phyloP scores from a whole-genome alignment of 2,113 vertebrate genomes.

The Aspiorhynchus laticeps region DNA sequence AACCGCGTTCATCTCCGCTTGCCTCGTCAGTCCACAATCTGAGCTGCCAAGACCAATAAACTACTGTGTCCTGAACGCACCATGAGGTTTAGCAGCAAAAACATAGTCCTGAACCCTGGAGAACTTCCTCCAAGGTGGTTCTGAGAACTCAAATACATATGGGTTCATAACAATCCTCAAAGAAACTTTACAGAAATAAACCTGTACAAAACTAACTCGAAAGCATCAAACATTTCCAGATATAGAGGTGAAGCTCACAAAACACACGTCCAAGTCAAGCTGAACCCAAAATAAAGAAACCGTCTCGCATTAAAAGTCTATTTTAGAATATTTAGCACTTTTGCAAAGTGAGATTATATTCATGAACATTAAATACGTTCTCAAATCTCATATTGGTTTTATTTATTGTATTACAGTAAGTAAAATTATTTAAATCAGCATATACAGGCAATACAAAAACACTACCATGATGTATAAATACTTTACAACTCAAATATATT shows the following conservation, averaged over 20 bases:
- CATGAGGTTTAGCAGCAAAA: constrained; percentile 77
- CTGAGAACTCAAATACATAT: constrained; percentile 64
- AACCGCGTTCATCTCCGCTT: constrained; percentile 55
- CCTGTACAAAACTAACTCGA: constrained; percentile 48
- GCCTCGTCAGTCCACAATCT: constrained; percentile 55
- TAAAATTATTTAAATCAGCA: no score
- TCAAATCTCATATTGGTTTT: not conserved
- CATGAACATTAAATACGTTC: not conserved
- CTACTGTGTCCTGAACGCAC: constrained; percentile 72
- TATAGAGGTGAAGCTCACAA: constrained; percentile 31
- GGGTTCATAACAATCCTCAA: constrained; percentile 50
- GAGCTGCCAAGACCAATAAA: constrained; percentile 74
- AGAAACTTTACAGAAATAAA: constrained; percentile 15
- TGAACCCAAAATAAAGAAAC: not conserved
- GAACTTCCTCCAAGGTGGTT: constrained; percentile 71
- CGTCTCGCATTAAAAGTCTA: not conserved
- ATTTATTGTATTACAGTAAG: no score
- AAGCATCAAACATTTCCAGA: constrained; percentile 57
- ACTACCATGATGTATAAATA: not conserved
- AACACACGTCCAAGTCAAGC: not conserved
- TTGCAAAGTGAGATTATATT: not conserved
- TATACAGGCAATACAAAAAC: not conserved
- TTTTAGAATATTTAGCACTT: not conserved
- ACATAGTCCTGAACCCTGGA: constrained; percentile 71
- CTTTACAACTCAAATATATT: not conserved